These are phyloP conservation scores for Tridacna crocea DNA, from an alignment of 2,888 invertebrate species.

Conservation along the genomic window DNA sequence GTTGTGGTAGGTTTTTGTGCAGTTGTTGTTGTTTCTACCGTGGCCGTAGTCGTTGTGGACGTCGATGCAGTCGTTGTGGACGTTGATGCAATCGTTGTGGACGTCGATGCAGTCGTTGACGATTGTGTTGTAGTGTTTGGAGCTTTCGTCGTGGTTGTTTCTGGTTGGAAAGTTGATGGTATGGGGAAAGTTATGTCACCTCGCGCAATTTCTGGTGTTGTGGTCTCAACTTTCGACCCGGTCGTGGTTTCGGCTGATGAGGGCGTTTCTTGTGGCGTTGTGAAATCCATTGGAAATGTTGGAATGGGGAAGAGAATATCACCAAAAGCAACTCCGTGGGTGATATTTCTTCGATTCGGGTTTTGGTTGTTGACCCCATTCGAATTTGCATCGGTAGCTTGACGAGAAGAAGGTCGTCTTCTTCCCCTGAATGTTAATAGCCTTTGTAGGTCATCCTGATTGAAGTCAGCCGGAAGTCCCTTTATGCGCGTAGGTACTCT, in stretches of 20 bases:
- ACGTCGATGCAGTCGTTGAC: not conserved
- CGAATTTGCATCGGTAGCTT: not conserved
- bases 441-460: slow-evolving; percentile 2
- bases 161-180: slow-evolving; percentile 25
- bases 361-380: not conserved
- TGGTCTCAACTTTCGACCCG: not conserved
- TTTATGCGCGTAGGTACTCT: not conserved
- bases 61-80: not conserved
- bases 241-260: slow-evolving; percentile 1
- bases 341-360: not conserved
- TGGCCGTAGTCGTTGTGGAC: not conserved
- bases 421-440: slow-evolving; percentile 15
- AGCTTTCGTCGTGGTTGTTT: slow-evolving; percentile 7
- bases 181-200: slow-evolving; percentile 33
- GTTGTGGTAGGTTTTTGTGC: not conserved
- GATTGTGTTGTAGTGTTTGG: not conserved
- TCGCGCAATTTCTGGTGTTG: not conserved
- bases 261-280: slow-evolving; percentile 5
- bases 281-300: slow-evolving; percentile 8
- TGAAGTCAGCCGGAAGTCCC: not conserved
- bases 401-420: not conserved
- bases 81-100: not conserved
- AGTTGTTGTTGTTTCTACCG: not conserved
- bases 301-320: slow-evolving; percentile 38
- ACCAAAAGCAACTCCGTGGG: slow-evolving; percentile 5